Conservation (phyloP, 2,113 vertebrate genomes). For the Glaucomys volans region DNA sequence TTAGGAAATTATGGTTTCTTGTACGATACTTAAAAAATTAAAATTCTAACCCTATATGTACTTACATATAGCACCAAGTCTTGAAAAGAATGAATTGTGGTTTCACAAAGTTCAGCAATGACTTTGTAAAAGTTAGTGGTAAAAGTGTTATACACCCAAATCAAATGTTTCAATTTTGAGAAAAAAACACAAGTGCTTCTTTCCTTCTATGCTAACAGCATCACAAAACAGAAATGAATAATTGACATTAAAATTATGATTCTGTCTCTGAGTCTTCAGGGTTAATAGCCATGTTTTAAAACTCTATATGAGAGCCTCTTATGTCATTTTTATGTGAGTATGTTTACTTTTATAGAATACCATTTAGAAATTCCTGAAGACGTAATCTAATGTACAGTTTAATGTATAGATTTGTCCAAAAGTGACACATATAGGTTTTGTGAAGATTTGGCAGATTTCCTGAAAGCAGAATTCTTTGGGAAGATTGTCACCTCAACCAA, state of each 20-base stretch:
- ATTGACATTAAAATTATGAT: slow-evolving; percentile 23
- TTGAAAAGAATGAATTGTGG: not conserved
- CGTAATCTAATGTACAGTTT: not conserved
- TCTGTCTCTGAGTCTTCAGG: not conserved
- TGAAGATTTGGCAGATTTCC: not conserved
- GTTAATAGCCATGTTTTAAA: slow-evolving; percentile 18
- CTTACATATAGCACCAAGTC: not conserved
- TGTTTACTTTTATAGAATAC: slow-evolving; percentile 25
- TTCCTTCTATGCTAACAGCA: slow-evolving; percentile 3
- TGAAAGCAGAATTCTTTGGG: not conserved
- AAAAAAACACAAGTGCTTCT: not conserved
- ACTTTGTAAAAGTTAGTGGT: not conserved
- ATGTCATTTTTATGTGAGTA: not conserved
- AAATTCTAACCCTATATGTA: not conserved
- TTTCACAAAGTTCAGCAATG: slow-evolving; percentile 1
- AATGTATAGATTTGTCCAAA: not conserved
- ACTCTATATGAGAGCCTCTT: not conserved
- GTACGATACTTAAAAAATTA: not conserved
- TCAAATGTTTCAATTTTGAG: slow-evolving; percentile 39
- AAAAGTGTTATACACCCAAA: not conserved
- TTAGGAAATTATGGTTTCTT: not conserved
- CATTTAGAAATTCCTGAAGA: not conserved
- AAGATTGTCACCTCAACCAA: not conserved
- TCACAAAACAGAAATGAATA: slow-evolving; percentile 20
- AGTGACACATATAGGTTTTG: not conserved